Percentiles rank a stretch among this genome's conserved stretches.
These are phyloP conservation scores for Amphiduros pacificus DNA, from an alignment of 2,888 invertebrate species.

Conservation along the genomic window DNA sequence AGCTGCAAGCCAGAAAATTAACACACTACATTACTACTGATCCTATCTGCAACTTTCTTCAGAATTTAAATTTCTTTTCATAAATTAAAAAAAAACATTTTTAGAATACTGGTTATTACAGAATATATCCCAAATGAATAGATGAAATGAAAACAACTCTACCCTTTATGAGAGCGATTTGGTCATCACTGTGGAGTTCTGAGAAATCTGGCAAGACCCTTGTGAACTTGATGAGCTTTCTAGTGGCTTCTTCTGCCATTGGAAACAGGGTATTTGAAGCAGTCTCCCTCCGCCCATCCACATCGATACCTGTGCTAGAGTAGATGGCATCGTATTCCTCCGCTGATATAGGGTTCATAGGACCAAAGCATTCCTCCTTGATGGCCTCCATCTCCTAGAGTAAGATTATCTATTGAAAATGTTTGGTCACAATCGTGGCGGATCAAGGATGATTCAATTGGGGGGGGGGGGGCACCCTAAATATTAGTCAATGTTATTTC, in stretches of 20 bases:
- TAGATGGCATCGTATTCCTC: slow-evolving; percentile 50
- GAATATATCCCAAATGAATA: too few species aligned
- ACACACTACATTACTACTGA: too few species aligned
- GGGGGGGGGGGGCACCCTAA: too few species aligned
- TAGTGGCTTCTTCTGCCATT: slow-evolving; percentile 45
- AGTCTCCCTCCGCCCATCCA: slow-evolving; percentile 47
- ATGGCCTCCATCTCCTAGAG: slow-evolving; percentile 40
- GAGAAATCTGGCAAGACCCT: slow-evolving; percentile 54
- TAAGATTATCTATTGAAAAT: too few species aligned
- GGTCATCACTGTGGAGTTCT: slow-evolving; percentile 47
- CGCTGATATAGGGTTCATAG: slow-evolving; percentile 39
- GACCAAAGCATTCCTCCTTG: slow-evolving; percentile 46
- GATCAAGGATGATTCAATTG: too few species aligned
- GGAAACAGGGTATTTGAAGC: slow-evolving; percentile 40
- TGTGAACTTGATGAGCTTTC: slow-evolving; percentile 47
- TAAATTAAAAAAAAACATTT: too few species aligned
- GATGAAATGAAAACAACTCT: slow-evolving; percentile 24
- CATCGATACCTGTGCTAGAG: slow-evolving; percentile 51
- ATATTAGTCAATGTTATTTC: too few species aligned
- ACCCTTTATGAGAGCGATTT: slow-evolving; percentile 54
- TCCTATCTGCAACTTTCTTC: too few species aligned
- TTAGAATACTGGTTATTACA: too few species aligned
- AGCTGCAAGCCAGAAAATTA: too few species aligned
- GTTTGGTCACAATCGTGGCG: too few species aligned
- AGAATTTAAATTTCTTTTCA: too few species aligned